These are phyloP conservation scores for Sussaba pulchella DNA, from an alignment of 2,888 invertebrate genomes.

Conservation along the genomic window DNA sequence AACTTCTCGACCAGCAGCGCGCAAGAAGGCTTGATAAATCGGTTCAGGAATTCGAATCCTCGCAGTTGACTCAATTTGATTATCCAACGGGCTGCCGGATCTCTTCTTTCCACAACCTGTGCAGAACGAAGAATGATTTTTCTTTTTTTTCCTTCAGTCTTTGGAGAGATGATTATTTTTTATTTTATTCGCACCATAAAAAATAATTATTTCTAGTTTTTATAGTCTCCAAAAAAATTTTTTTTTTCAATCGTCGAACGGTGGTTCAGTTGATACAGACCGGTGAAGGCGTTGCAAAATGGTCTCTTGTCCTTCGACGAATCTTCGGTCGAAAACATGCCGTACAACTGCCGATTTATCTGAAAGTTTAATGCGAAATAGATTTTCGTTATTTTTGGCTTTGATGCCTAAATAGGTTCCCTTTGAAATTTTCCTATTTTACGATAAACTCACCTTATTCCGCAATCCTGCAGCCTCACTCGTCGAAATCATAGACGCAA, in stretches of 20 bases:
- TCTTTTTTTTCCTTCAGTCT: neutral
- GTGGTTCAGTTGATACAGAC: slow-evolving; percentile 84
- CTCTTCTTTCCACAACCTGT: slow-evolving; percentile 79
- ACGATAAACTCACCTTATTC: slow-evolving; percentile 67
- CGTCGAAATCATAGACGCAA: slow-evolving; percentile 66
- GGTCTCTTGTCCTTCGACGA: slow-evolving; percentile 88
- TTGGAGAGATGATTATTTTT: too few relatives aligned
- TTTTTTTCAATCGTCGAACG: neutral
- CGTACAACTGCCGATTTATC: slow-evolving; percentile 72
- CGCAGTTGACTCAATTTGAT: slow-evolving; percentile 43
- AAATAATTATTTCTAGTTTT: neutral
- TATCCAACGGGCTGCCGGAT: slow-evolving; percentile 65
- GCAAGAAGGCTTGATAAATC: slow-evolving; percentile 75
- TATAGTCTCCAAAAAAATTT: neutral
- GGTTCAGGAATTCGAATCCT: slow-evolving; percentile 72
- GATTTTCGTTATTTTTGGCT: neutral
- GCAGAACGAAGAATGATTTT: neutral
- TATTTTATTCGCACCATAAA: too few relatives aligned
- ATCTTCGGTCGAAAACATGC: slow-evolving; percentile 65
- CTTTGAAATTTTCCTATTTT: neutral
- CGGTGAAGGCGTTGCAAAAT: slow-evolving; percentile 95
- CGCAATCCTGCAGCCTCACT: slow-evolving; percentile 51
- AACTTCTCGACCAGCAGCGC: slow-evolving; percentile 69
- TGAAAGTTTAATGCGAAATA: slow-evolving; percentile 43
- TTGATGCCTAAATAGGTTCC: neutral